Evolutionary conservation across 2,888 invertebrate species (phyloP).

Genomic region (Sceliomorpha sp.): DNA sequence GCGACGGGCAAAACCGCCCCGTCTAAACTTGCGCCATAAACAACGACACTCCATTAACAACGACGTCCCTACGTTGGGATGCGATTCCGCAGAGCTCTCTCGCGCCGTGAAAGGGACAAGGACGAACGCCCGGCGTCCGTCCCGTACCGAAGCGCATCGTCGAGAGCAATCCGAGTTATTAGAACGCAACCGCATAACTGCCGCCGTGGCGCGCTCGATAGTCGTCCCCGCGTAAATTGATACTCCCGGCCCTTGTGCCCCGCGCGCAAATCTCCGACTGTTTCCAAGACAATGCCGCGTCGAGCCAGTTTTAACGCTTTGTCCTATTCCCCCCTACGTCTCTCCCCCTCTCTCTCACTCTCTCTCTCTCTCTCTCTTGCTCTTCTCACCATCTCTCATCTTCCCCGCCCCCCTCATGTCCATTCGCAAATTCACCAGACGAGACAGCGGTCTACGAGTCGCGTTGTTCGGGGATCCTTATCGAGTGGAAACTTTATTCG

Average conservation of each 20-base stretch:
- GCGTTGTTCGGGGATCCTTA: too few relatives aligned
- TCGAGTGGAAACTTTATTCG: too few relatives aligned
- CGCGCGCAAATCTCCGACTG: slow-evolving; percentile 7
- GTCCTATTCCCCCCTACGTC: too few relatives aligned
- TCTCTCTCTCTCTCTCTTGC: too few relatives aligned
- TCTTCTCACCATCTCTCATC: too few relatives aligned
- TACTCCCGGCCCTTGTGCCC: slow-evolving; percentile 2
- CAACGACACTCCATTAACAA: slow-evolving; percentile 56
- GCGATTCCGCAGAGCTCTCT: not conserved
- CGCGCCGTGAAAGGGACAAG: not conserved
- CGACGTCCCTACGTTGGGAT: slow-evolving; percentile 3
- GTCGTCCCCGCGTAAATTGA: slow-evolving; percentile 20
- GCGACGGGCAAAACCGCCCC: slow-evolving; percentile 59
- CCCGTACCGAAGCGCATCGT: not conserved
- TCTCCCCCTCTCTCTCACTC: too few relatives aligned
- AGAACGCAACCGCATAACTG: not conserved
- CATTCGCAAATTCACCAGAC: too few relatives aligned
- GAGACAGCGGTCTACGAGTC: too few relatives aligned
- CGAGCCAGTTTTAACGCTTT: too few relatives aligned
- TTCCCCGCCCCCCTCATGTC: too few relatives aligned
- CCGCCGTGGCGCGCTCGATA: not conserved
- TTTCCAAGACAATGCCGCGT: slow-evolving; percentile 14
- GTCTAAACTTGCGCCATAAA: slow-evolving; percentile 64
- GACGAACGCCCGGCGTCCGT: not conserved
- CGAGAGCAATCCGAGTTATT: slow-evolving; percentile 5